Evolutionary conservation across 2,113 vertebrate species (phyloP), one percentile per base, ranked within the genome.

Genomic region (Anarhynchus alexandrinus): DNA sequence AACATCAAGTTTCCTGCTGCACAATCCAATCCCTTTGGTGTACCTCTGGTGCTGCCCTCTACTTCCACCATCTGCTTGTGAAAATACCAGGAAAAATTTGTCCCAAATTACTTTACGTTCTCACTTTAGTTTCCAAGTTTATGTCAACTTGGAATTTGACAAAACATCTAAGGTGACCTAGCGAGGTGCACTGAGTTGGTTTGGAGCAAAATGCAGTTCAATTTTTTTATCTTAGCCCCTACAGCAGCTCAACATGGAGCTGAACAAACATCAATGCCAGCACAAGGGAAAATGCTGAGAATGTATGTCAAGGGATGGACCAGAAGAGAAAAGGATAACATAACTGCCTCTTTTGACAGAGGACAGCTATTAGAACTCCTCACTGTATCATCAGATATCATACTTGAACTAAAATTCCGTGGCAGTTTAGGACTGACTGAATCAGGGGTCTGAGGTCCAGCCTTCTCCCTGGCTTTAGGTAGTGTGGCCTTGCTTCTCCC

Each of bases 381-480:
- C 29, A 36, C 4, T 15, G 4, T 38, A 61, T 45, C 40, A 70
- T 42, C 27, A 82, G 1, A 59, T 36, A n/a, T 10, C 27, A 91
- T 11, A 51, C 9, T 57, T 76, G 40, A 86, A 74, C 32, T 74
- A 70, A 78, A 79, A 51, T 11, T 9, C 5, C 19, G 59, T 5
- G 47, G 52, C 32, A 86, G 40, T 72, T 67, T 64, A 80, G 47
- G 52, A 76, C 26, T 32, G 64, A 85, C 36, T 19, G n/a, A 81
- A 69, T 0, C 1, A 0, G 29, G 42, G 30, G 72, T 34, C 10
- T n/a, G 42, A 86, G 25, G 42, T 43, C 0, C 0, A 17, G 52
- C n/a, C 22, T 25, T 43, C 43, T 49, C 36, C 66, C 77, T 73
- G 38, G 34, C 13, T 74, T 15, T 62, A 30, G 20, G n/a, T 15